phyloP scores from a whole-genome alignment of 2,797 vertebrate genomes.

The Centropyge bicolor region DNA sequence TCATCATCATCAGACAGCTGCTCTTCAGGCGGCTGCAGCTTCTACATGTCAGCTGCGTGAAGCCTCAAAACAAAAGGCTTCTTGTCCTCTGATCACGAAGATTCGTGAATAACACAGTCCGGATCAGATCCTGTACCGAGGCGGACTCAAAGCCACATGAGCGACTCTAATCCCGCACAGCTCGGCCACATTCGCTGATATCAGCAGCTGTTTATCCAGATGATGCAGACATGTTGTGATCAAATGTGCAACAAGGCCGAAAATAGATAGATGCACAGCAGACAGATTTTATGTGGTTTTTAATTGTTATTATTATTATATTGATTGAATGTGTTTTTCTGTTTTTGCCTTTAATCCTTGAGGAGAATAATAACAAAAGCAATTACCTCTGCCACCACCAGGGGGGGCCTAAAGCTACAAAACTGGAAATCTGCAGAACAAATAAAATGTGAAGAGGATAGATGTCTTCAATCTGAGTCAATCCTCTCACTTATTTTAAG shows the following conservation, averaged over 20 bases:
- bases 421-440: neutral
- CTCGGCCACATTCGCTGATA: neutral
- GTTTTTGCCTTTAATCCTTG: neutral
- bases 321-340: neutral
- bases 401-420: neutral
- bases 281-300: fast-evolving
- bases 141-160: conserved; percentile 3
- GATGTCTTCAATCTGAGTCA: neutral
- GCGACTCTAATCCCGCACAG: conserved; percentile 11
- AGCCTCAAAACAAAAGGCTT: conserved; percentile 13
- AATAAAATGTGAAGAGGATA: too few relatives aligned
- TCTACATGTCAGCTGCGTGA: conserved; percentile 39
- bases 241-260: neutral
- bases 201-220: conserved; percentile 11
- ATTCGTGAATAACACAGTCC: conserved; percentile 26
- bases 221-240: neutral
- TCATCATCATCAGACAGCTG: conserved; percentile 59
- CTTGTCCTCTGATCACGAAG: neutral
- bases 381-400: neutral
- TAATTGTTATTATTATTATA: neutral
- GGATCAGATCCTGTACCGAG: conserved; percentile 33
- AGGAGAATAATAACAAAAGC: neutral
- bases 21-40: conserved; percentile 23
- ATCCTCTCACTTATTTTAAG: too few relatives aligned
- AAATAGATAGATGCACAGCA: fast-evolving